Conservation (phyloP, 2,797 vertebrate genomes). For the Pseudocheirus occidentalis region DNA sequence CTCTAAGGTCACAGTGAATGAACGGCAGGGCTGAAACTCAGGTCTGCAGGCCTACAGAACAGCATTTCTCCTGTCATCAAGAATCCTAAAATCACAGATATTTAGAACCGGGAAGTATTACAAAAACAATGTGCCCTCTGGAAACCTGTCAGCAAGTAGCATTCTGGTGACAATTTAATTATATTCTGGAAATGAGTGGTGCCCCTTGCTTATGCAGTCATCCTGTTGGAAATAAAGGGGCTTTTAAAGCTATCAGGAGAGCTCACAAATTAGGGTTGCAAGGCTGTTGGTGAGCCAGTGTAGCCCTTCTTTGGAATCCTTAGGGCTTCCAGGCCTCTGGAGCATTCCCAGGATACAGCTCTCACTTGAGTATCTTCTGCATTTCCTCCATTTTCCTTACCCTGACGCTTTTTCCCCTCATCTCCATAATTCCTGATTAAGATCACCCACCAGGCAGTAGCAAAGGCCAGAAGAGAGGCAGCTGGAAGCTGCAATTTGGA, state of each 20-base stretch:
- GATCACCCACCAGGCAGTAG: background rate
- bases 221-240: background rate
- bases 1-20: background rate
- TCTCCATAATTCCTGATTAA: background rate
- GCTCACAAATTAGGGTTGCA: background rate
- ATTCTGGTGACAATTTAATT: constrained; percentile 5
- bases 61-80: background rate
- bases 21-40: background rate
- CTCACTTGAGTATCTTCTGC: background rate
- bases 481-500: background rate
- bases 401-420: background rate
- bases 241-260: background rate
- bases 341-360: background rate
- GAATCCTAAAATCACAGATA: constrained; percentile 5
- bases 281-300: too few relatives aligned
- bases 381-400: background rate
- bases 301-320: background rate
- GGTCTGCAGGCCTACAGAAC: background rate
- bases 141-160: background rate
- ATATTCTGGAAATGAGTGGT: background rate
- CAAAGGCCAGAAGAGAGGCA: background rate
- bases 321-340: background rate
- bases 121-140: background rate
- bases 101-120: constrained; percentile 19
- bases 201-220: background rate